Conservation (phyloP, 2,797 vertebrate species). For the Rhabdomys pumilio region DNA sequence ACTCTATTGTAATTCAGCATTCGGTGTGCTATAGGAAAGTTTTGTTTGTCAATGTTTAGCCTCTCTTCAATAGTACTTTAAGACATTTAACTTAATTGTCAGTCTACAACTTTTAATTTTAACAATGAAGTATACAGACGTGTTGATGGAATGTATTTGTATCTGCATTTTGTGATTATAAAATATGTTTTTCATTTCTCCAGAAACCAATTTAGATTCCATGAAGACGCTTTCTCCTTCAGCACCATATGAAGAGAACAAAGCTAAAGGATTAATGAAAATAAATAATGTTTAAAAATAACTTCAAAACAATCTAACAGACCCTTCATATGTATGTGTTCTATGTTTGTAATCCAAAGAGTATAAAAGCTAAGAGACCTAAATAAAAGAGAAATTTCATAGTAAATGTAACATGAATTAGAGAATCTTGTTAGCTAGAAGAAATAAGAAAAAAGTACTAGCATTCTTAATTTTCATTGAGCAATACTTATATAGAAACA, state of each 20-base stretch:
- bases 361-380: background rate
- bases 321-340: background rate
- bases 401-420: background rate
- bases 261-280: slow-evolving; percentile 24
- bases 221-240: background rate
- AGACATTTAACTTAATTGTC: background rate
- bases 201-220: background rate
- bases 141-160: background rate
- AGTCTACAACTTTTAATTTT: slow-evolving; percentile 27
- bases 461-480: background rate
- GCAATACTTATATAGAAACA: background rate
- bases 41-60: background rate
- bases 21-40: background rate
- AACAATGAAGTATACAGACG: background rate
- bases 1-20: background rate
- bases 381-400: background rate
- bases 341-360: slow-evolving; percentile 36
- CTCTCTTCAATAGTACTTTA: background rate
- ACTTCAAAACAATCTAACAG: background rate
- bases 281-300: slow-evolving; percentile 12
- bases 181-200: background rate
- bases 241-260: background rate
- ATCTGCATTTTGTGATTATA: background rate
- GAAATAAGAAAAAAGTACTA: background rate
- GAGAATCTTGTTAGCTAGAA: background rate